Base-by-base conservation (phyloP, 2,888 invertebrate genomes). In the Sphaeridia pumilis region DNA sequence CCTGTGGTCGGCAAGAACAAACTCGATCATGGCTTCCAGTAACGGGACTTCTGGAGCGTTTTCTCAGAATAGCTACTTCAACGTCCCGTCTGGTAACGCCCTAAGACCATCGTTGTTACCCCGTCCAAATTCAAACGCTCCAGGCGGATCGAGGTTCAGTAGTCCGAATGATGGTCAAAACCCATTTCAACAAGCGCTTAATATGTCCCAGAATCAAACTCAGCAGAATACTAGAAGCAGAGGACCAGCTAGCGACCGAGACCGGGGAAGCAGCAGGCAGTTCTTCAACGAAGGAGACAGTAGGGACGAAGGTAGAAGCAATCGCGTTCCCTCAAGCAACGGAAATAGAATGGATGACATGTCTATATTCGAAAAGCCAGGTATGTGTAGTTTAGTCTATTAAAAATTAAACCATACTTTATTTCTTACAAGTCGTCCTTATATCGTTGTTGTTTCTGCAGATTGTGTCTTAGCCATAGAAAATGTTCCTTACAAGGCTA, bases 401-500 rank as follows among this genome's bases (percentile, higher is more conserved):
- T 31, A 31, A n/a, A n/a, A n/a, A n/a, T n/a, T n/a, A n/a, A n/a
- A 43, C 22, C 25, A 22, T 24, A 20, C n/a, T 21, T 43, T 21
- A 43, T 43, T 34, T 12, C 34, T n/a, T n/a, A n/a, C n/a, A n/a
- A n/a, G n/a, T n/a, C n/a, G n/a, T n/a, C n/a, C n/a, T n/a, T n/a
- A n/a, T n/a, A n/a, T n/a, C n/a, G n/a, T n/a, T n/a, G n/a, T n/a
- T n/a, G n/a, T n/a, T n/a, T 52, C 34, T 34, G 12, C 68, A 1
- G 89, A 87, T 42, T 90, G 89, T 70, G 87, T 90, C 1, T 75
- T 93, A 0, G 80, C 83, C 3, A 77, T 90, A 73, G 84, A 87
- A 67, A 94, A 94, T 71, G 84, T 94, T 2, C 90, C 92, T 0
- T 90, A 84, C 72, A 82, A 85, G 64, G 87, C 90, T 0, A 79